These are phyloP conservation scores for Limnothrissa miodon DNA, from an alignment of 2,113 vertebrate genomes.

Conservation along the genomic window DNA sequence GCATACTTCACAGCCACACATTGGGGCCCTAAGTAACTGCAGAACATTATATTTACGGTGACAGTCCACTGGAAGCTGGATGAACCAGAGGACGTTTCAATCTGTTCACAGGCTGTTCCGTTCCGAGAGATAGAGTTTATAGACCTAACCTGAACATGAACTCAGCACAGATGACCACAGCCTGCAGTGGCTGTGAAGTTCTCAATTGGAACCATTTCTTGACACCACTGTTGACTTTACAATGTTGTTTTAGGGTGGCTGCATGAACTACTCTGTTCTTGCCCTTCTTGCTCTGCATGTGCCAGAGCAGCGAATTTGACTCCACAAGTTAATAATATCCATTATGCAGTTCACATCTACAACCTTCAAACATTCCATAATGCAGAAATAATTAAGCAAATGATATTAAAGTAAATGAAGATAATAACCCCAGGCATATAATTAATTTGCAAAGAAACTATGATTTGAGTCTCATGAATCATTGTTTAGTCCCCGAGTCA, in stretches of 20 bases:
- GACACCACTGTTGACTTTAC: neutral
- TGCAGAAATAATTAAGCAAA: slow-evolving; percentile 36
- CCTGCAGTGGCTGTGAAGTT: neutral
- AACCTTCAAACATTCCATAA: slow-evolving; percentile 23
- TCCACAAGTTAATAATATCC: neutral
- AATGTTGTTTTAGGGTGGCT: neutral
- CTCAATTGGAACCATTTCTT: neutral
- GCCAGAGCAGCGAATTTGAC: neutral
- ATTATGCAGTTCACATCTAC: slow-evolving; percentile 5
- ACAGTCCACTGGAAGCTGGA: neutral
- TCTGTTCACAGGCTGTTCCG: neutral
- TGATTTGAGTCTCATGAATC: slow-evolving; percentile 11
- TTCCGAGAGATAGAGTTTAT: neutral
- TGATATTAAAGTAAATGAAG: slow-evolving; percentile 25
- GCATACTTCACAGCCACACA: neutral
- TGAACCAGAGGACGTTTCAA: neutral
- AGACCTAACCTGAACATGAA: neutral
- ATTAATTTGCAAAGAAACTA: slow-evolving; percentile 18
- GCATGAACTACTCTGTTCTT: neutral
- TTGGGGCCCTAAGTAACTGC: slow-evolving; percentile 31
- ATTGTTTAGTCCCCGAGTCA: slow-evolving; percentile 9
- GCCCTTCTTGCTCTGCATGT: neutral
- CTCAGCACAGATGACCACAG: neutral
- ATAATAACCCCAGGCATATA: slow-evolving; percentile 9
- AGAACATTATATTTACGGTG: neutral